phyloP scores from a whole-genome alignment of 2,797 vertebrate genomes.

The Tapirus indicus region DNA sequence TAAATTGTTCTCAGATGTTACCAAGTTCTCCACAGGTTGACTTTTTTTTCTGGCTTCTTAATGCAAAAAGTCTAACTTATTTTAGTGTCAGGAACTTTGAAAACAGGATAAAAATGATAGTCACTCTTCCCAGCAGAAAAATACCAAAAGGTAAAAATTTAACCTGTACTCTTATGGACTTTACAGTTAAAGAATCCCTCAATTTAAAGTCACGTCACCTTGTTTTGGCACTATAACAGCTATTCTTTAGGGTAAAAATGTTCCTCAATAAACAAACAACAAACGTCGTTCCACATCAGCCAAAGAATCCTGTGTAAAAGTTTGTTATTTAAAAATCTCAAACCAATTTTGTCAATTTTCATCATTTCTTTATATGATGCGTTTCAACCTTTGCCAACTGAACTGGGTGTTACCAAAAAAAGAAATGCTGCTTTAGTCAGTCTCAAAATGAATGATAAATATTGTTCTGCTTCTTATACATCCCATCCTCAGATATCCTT shows the following conservation, averaged over 20 bases:
- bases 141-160: background rate
- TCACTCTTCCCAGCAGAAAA: background rate
- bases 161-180: background rate
- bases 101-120: background rate
- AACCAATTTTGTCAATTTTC: background rate
- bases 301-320: background rate
- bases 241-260: background rate
- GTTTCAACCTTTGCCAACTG: background rate
- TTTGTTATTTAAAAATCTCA: background rate
- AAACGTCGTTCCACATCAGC: background rate
- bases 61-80: background rate
- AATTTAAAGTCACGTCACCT: background rate
- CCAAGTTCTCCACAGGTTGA: background rate
- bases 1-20: background rate
- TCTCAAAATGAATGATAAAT: background rate
- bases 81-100: background rate
- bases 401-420: too few species aligned
- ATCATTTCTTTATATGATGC: background rate
- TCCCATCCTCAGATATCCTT: background rate
- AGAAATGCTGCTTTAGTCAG: background rate
- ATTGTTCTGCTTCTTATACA: background rate
- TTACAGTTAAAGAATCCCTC: background rate
- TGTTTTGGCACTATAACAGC: background rate
- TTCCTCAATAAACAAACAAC: background rate
- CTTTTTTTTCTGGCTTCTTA: background rate